Percentiles rank a stretch among this genome's conserved stretches.
Conservation (phyloP, 2,113 vertebrate species). For the Prolemur simus region DNA sequence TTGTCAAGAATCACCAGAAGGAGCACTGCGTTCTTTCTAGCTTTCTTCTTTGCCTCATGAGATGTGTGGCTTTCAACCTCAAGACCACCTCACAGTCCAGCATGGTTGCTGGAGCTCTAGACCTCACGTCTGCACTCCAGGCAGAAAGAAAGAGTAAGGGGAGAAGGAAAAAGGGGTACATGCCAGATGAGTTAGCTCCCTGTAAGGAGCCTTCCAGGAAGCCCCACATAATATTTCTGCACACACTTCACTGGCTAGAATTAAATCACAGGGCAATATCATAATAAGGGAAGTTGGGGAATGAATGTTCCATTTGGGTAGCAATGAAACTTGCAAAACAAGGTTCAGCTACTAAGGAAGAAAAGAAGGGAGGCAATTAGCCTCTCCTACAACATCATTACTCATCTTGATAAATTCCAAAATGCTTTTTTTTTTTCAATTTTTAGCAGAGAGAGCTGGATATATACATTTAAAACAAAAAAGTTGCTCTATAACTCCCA, state of each 20-base stretch:
- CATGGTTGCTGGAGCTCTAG: neutral
- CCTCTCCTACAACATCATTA: neutral
- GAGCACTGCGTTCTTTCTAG: neutral
- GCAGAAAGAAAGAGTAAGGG: neutral
- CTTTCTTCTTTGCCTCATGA: neutral
- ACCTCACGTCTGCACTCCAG: neutral
- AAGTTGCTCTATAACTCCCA: neutral
- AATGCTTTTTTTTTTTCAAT: neutral
- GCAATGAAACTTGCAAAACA: neutral
- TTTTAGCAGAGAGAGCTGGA: slow-evolving; percentile 20
- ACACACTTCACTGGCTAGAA: neutral
- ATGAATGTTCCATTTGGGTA: neutral
- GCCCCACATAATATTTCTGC: neutral
- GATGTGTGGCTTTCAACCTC: neutral
- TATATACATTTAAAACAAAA: slow-evolving; percentile 6
- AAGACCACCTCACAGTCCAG: neutral
- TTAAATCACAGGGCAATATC: neutral
- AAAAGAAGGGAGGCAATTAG: neutral
- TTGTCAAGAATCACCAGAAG: neutral
- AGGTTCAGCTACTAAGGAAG: neutral
- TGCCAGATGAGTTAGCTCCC: neutral
- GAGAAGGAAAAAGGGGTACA: neutral
- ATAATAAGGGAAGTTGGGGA: neutral
- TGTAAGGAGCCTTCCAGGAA: neutral
- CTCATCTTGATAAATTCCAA: neutral